Evolutionary conservation across 2,888 invertebrate genomes (phyloP).

Genomic region (Conomelus anceps): DNA sequence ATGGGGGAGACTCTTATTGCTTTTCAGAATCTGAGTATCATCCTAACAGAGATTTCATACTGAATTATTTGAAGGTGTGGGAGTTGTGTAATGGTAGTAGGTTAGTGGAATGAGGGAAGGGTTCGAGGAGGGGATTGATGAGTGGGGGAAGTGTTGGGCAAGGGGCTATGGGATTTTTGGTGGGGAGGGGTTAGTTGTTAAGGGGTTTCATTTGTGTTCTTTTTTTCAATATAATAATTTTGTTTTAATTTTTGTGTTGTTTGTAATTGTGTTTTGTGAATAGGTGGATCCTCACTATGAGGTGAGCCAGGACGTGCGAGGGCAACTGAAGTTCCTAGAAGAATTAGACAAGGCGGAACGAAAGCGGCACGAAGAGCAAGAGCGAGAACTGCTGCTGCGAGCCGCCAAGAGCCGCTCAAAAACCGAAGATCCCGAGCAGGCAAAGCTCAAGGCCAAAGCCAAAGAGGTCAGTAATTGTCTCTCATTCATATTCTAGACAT

Average conservation of each 20-base stretch:
- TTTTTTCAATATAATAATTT: slow-evolving; percentile 3
- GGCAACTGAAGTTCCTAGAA: slow-evolving; percentile 94
- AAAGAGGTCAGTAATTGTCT: slow-evolving; percentile 51
- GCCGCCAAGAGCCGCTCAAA: slow-evolving; percentile 95
- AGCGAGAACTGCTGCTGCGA: slow-evolving; percentile 84
- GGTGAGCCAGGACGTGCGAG: slow-evolving; percentile 77
- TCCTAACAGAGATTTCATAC: too few relatives aligned
- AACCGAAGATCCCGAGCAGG: slow-evolving; percentile 95
- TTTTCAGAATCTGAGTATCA: too few relatives aligned
- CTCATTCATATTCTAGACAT: neutral
- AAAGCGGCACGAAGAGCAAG: slow-evolving; percentile 90
- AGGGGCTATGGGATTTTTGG: too few relatives aligned
- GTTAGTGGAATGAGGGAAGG: too few relatives aligned
- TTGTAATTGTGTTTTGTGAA: too few relatives aligned
- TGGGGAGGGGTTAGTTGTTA: too few relatives aligned
- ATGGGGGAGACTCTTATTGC: too few relatives aligned
- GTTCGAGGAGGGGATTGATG: too few relatives aligned
- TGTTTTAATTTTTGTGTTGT: slow-evolving; percentile 19
- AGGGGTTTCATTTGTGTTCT: slow-evolving; percentile 8
- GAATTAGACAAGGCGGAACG: slow-evolving; percentile 91
- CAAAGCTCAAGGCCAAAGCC: slow-evolving; percentile 92
- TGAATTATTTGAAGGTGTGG: too few relatives aligned
- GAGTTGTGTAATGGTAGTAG: too few relatives aligned
- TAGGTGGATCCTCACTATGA: slow-evolving; percentile 74
- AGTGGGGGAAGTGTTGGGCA: too few relatives aligned